Evolutionary conservation across 2,113 vertebrate genomes (phyloP), one percentile per base, ranked within the genome.

Genomic region (Neolamprologus kungweensis): DNA sequence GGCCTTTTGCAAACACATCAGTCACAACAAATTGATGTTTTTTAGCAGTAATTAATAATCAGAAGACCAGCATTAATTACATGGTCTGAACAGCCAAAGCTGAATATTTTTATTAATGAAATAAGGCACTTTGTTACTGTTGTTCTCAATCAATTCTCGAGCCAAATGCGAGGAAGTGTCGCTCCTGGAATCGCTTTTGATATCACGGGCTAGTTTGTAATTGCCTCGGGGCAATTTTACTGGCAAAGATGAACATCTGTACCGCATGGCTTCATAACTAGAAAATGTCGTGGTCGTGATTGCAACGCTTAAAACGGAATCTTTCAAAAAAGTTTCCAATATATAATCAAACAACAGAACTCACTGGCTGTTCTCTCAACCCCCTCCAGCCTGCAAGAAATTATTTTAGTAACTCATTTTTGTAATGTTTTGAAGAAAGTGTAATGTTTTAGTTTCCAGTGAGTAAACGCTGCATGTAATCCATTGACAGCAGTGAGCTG

Each of bases 361-460:
- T 80, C 68, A 21, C 5, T 81, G 79, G 23, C 17, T 33, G 85
- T 78, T 87, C 78, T 85, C 83, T 87, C 26, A 75, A n/a, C 21
- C n/a, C 23, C n/a, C 33, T 83, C 33, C 21, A 45, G n/a, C 51
- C 51, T 50, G 28, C 28, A 81, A 31, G 83, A 87, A 71, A 60
- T 40, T 10, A 71, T 85, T 17, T 47, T 40, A 31, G 51, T 83
- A 60, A 86, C 71, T 11, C 21, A 78, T 84, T 91, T 45, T 28
- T 84, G 17, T 82, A 31, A 40, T 55, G 31, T 85, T 84, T 87
- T 86, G 73, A 79, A 91, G 73, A 33, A 51, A 63, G 63, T 84
- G 47, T 87, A 91, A 81, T 68, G 54, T 82, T 88, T 53, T 51
- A 47, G n/a, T 91, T 87, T 92, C 84, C 84, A 91, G 82, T 78